Evolutionary conservation across 2,797 vertebrate genomes (phyloP).

Genomic region (Poeciliopsis presidionis): DNA sequence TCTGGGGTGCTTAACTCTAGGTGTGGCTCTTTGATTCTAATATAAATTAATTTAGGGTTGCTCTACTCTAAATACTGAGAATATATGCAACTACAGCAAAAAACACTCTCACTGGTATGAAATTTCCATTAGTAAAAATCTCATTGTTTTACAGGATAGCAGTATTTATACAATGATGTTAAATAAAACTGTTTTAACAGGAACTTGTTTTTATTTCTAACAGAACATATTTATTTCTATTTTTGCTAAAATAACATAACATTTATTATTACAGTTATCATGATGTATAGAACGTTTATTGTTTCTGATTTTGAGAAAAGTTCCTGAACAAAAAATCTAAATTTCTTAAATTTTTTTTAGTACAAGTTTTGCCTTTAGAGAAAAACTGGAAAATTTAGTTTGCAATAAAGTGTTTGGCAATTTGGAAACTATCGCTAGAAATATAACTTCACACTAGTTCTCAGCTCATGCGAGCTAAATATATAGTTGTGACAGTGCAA

Average conservation of each 20-base stretch:
- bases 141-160: neutral
- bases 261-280: neutral
- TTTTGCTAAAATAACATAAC: neutral
- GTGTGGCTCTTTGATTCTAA: conserved; percentile 41
- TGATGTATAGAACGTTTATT: neutral
- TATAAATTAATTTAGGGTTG: conserved; percentile 30
- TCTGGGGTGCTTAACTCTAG: conserved; percentile 43
- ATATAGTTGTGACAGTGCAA: neutral
- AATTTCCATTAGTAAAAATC: neutral
- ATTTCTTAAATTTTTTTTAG: neutral
- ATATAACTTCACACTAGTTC: neutral
- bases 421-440: neutral
- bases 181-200: neutral
- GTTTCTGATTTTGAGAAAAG: neutral
- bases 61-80: neutral
- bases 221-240: neutral
- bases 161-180: neutral
- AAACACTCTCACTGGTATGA: neutral
- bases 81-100: neutral
- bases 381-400: too few species aligned
- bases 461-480: neutral
- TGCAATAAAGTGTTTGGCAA: neutral
- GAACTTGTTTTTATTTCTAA: neutral
- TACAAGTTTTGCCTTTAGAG: neutral
- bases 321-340: neutral